A percentile compares a stretch with the other conserved stretches of the same genome.
Evolutionary conservation across 2,113 vertebrate genomes (phyloP).

Genomic region (Notothenia rossii): DNA sequence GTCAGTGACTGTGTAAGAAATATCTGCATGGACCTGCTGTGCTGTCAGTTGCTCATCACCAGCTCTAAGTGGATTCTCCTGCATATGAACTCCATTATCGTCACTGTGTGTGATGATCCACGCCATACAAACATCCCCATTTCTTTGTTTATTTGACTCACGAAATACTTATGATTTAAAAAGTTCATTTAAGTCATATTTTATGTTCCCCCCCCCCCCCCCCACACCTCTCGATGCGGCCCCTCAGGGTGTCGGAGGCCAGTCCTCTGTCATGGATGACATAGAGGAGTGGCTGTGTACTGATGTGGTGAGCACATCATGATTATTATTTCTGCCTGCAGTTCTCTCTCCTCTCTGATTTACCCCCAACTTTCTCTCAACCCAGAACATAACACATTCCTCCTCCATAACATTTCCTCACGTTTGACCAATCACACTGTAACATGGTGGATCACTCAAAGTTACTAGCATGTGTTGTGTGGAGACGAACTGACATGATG

Average conservation of each 20-base stretch:
- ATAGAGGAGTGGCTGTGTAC: constrained; percentile 99
- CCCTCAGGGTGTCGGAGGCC: constrained; percentile 90
- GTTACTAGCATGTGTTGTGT: constrained; percentile 48
- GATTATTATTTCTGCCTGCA: constrained; percentile 78
- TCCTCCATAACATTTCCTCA: constrained; percentile 32
- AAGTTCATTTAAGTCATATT: constrained; percentile 60
- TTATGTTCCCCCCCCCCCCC: constrained; percentile 62
- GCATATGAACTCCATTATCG: not conserved
- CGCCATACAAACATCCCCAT: not conserved
- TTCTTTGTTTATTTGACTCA: not conserved
- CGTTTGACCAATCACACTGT: constrained; percentile 27
- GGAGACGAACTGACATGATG: not conserved
- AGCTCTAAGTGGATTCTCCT: constrained; percentile 3
- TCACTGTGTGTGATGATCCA: not conserved
- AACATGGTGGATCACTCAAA: not conserved
- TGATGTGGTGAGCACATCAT: constrained; percentile 95
- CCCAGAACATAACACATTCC: constrained; percentile 23
- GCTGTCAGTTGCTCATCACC: too few species aligned
- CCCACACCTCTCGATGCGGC: constrained; percentile 78
- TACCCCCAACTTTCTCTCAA: constrained; percentile 5
- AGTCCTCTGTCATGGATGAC: constrained; percentile 99
- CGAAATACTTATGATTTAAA: constrained; percentile 49
- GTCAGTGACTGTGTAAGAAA: too few species aligned
- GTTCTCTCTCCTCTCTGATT: constrained; percentile 14
- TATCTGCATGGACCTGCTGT: too few species aligned